Evolutionary conservation across 1,140 invertebrate genomes (phyloP).

Genomic region (Lasioglossum baleicum): DNA sequence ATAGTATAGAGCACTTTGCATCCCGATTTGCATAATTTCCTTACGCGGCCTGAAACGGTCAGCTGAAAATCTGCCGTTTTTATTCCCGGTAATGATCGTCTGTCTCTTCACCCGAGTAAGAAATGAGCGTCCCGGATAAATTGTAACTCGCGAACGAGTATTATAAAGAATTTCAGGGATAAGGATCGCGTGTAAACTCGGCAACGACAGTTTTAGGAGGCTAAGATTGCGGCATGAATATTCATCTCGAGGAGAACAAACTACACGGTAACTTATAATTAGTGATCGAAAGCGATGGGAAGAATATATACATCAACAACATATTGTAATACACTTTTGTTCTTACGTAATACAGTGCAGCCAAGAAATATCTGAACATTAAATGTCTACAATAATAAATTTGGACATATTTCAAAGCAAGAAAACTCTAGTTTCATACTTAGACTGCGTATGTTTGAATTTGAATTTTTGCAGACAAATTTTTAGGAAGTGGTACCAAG

Average conservation of each 20-base stretch:
- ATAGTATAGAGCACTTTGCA: constrained; percentile 1
- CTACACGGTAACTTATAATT: constrained; percentile 11
- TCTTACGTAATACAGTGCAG: background rate
- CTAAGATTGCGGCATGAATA: constrained; percentile 52
- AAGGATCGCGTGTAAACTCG: constrained; percentile 51
- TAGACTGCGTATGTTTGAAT: too few species aligned
- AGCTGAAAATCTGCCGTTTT: constrained; percentile 1
- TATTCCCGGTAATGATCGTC: constrained; percentile 6
- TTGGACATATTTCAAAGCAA: too few species aligned
- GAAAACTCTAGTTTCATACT: too few species aligned
- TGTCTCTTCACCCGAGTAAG: background rate
- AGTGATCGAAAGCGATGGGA: background rate
- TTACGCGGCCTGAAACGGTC: constrained; percentile 10
- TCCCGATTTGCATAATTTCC: constrained; percentile 42
- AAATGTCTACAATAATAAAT: too few species aligned
- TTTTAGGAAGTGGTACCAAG: too few species aligned
- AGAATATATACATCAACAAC: background rate
- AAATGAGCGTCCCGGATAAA: constrained; percentile 1
- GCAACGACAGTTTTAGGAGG: constrained; percentile 54
- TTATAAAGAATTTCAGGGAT: constrained; percentile 54
- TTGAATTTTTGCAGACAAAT: too few species aligned
- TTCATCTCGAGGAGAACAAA: constrained; percentile 39
- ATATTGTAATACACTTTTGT: constrained; percentile 14
- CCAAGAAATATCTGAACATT: too few species aligned
- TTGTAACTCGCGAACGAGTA: constrained; percentile 28